Conservation (phyloP, 92 coral and sea anemone genomes). For the Palythoa heliodiscus region DNA sequence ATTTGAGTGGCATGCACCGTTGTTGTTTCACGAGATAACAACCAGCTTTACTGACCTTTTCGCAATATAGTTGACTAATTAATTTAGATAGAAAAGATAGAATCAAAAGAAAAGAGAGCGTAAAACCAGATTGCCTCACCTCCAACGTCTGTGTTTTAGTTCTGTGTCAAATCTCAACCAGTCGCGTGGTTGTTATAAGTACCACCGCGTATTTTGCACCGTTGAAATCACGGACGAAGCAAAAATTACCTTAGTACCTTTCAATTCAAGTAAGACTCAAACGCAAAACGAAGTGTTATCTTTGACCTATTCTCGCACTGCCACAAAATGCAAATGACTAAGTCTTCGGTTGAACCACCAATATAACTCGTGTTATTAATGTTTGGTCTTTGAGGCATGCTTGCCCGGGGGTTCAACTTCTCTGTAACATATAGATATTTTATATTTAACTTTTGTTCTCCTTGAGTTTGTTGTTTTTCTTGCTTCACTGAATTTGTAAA, state of each 20-base stretch:
- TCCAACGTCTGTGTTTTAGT: conserved; percentile 8
- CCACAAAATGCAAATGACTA: conserved; percentile 42
- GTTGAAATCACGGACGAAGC: not conserved
- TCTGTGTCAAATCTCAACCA: conserved; percentile 2
- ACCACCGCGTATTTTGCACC: not conserved
- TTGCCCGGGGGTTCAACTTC: conserved; percentile 41
- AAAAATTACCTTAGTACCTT: not conserved
- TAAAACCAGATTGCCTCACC: conserved; percentile 6
- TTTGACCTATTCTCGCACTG: conserved; percentile 31
- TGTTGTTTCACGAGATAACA: conserved; percentile 5
- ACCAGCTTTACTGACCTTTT: conserved; percentile 1
- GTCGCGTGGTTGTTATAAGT: not conserved
- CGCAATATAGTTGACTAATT: conserved; percentile 20
- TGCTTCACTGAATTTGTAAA: conserved; percentile 41
- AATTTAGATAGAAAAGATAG: conserved; percentile 28
- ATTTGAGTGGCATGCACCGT: not conserved
- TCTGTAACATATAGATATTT: conserved; percentile 11
- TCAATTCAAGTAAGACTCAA: not conserved
- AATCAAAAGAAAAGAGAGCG: not conserved
- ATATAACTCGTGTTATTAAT: conserved; percentile 37
- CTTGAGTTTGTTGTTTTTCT: not conserved
- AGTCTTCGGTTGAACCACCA: conserved; percentile 19
- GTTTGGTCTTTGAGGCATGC: conserved; percentile 45
- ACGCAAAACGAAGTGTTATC: not conserved
- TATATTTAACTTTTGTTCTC: conserved; percentile 31